Base-by-base conservation (phyloP, 2,797 vertebrate genomes). In the Phoeniculus purpureus region DNA sequence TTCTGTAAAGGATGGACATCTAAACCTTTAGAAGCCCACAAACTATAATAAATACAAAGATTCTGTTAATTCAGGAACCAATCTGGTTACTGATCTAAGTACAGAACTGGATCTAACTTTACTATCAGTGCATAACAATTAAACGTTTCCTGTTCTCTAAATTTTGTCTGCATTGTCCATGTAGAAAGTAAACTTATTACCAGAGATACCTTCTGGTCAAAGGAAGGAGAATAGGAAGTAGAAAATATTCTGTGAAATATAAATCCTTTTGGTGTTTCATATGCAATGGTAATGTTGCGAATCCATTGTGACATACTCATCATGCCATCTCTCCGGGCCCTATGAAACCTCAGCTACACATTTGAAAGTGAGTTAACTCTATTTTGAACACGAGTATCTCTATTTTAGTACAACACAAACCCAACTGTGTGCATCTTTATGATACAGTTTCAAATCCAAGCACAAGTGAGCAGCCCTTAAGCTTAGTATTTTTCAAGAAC, bases 261-360 rank as follows among this genome's bases (percentile, higher is more conserved):
- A 93, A 81, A 75, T 3, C 15, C 48, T 80, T 91, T 85, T 71
- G 25, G 71, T 76, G 62, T 70, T 87, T 72, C 56, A 79, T 37
- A 65, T 60, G 55, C 58, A 92, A 79, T 22, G 32, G n/a, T 62
- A 56, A 81, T 66, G 51, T 29, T 74, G 40, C 68, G 72, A 87
- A 79, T 67, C 85, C 55, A 71, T 68, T 54, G 52, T 73, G 87
- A 86, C 86, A 75, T 50, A 81, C 52, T 68, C 58, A 77, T 45
- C 85, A 76, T 56, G 66, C 23, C 40, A 81, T 75, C 68, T 90
- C 85, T 86, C 68, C 70, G 80, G 71, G 50, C 40, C 61, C 64
- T 85, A 91, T 89, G 74, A 88, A 93, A 67, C 19, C 70, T 34
- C 89, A 93, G 51, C 54, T 48, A 77, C 48, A 71, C 85, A 75